Conservation (phyloP, 1,140 invertebrate genomes). For the Whitmania pigra region DNA sequence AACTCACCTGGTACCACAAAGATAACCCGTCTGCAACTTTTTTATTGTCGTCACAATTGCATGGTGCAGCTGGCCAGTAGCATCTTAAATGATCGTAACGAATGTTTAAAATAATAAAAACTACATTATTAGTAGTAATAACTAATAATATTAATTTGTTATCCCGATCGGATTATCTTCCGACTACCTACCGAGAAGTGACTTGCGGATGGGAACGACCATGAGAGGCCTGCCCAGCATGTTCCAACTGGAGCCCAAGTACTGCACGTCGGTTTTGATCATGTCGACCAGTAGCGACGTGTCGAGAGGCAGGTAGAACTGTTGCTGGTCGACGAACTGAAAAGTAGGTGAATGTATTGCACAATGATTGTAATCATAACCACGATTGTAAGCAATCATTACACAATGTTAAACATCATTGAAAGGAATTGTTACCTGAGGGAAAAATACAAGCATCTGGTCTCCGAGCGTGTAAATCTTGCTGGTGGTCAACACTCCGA, state of each 20-base stretch:
- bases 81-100: too few relatives aligned
- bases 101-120: too few relatives aligned
- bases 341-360: too few relatives aligned
- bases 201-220: conserved; percentile 50
- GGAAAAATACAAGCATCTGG: conserved; percentile 92
- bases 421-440: conserved; percentile 59
- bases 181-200: conserved; percentile 65
- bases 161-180: too few relatives aligned
- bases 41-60: conserved; percentile 94
- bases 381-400: neutral
- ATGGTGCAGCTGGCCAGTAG: conserved; percentile 52
- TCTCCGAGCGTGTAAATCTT: conserved; percentile 92
- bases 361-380: neutral
- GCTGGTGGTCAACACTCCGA: conserved; percentile 93
- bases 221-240: conserved; percentile 46
- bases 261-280: conserved; percentile 39
- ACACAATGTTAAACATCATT: neutral
- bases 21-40: conserved; percentile 94
- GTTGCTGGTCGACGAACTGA: conserved; percentile 54
- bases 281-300: conserved; percentile 37
- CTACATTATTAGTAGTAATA: too few relatives aligned
- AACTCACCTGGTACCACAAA: conserved; percentile 70
- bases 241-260: conserved; percentile 37
- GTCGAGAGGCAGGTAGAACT: conserved; percentile 42
- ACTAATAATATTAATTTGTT: too few relatives aligned